Evolutionary conservation across 2,888 invertebrate genomes (phyloP).

Genomic region (Rhodophaea formosa): DNA sequence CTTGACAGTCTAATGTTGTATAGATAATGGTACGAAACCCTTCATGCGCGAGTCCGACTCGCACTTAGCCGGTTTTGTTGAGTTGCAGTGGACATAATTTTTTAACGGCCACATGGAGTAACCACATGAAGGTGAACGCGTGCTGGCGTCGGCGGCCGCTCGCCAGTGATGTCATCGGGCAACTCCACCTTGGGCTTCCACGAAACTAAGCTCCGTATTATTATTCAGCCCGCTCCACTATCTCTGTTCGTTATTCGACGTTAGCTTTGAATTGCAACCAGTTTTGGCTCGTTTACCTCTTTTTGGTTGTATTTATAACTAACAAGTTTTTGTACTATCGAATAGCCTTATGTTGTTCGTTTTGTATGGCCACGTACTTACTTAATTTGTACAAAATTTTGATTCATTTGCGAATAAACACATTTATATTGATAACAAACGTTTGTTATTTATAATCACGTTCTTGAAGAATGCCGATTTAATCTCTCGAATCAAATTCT

Average conservation of each 20-base stretch:
- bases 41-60: too few relatives aligned
- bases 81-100: constrained; percentile 4
- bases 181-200: constrained; percentile 63
- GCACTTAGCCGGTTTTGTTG: too few relatives aligned
- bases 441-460: too few relatives aligned
- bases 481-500: background rate
- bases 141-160: constrained; percentile 43
- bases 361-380: background rate
- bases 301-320: constrained; percentile 35
- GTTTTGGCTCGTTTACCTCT: constrained; percentile 52
- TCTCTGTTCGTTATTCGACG: constrained; percentile 53
- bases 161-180: constrained; percentile 64
- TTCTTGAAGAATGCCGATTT: too few relatives aligned
- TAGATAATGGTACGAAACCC: too few relatives aligned
- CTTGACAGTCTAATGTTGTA: too few relatives aligned
- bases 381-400: background rate
- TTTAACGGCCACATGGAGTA: constrained; percentile 26
- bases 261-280: constrained; percentile 58
- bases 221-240: constrained; percentile 61
- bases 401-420: too few relatives aligned
- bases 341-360: background rate
- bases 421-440: too few relatives aligned
- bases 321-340: constrained; percentile 18
- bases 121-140: constrained; percentile 61
- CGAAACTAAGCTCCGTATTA: constrained; percentile 69